Conservation (phyloP, 2,888 invertebrate species). For the Habrosyne pyritoides region DNA sequence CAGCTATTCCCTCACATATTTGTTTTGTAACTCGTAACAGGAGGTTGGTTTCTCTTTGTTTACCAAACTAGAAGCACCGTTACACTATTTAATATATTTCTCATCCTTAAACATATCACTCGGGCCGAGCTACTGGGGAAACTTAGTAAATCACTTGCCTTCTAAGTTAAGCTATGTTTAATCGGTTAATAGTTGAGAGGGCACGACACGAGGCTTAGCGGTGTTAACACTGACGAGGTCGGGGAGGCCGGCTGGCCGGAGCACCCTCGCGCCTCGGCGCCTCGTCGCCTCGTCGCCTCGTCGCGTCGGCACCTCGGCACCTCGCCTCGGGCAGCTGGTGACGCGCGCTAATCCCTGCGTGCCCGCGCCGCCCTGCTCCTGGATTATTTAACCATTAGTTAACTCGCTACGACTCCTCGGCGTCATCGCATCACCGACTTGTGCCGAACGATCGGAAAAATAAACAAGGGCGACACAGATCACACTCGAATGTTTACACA, state of each 20-base stretch:
- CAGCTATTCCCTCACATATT: background rate
- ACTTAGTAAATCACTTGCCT: background rate
- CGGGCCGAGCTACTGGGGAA: background rate
- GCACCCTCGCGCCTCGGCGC: background rate
- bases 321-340: background rate
- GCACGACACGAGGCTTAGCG: background rate
- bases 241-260: background rate
- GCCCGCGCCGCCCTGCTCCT: background rate
- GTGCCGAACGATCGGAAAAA: conserved; percentile 12
- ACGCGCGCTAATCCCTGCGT: background rate
- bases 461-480: conserved; percentile 25
- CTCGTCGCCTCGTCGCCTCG: background rate
- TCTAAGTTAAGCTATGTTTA: background rate
- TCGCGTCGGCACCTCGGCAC: background rate
- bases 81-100: no score
- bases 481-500: background rate
- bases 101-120: background rate
- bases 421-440: conserved; percentile 10
- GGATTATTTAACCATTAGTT: conserved; percentile 1
- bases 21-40: background rate
- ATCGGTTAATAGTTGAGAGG: conserved; percentile 1
- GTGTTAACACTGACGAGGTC: background rate
- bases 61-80: no score
- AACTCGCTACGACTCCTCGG: conserved; percentile 5
- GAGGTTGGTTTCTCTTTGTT: no score